Conservation (phyloP, 2,113 vertebrate genomes). For the Poecile atricapillus region DNA sequence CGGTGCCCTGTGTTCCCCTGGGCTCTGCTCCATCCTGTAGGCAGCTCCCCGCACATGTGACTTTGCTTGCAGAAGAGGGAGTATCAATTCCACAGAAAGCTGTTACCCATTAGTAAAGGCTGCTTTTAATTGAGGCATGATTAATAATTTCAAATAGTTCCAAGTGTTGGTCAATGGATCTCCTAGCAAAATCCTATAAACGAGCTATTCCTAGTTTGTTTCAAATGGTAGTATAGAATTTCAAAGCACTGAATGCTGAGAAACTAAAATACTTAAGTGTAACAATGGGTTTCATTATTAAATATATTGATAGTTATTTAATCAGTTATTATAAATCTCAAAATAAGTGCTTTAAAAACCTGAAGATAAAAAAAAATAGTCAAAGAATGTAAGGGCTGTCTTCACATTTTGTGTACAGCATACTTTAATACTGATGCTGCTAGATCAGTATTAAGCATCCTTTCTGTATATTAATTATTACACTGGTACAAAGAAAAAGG, state of each 20-base stretch:
- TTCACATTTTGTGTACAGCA: neutral
- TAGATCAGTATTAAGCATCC: neutral
- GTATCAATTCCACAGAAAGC: neutral
- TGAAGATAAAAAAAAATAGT: neutral
- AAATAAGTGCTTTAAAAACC: neutral
- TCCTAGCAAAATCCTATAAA: neutral
- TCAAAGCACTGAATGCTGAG: neutral
- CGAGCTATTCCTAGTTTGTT: neutral
- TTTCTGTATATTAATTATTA: neutral
- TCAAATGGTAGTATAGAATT: neutral
- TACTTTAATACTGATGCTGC: neutral
- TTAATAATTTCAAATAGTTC: neutral
- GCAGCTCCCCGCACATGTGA: neutral
- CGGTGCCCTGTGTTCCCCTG: neutral
- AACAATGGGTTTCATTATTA: neutral
- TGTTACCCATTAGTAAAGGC: neutral
- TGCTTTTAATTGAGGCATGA: neutral
- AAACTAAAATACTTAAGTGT: neutral
- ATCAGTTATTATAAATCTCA: neutral
- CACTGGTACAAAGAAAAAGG: neutral
- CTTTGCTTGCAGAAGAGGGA: neutral
- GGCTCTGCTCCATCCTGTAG: neutral
- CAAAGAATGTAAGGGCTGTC: neutral
- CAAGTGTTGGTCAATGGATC: neutral
- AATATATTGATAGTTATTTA: neutral